Conservation (phyloP, 2,113 vertebrate species). For the Nestor notabilis region DNA sequence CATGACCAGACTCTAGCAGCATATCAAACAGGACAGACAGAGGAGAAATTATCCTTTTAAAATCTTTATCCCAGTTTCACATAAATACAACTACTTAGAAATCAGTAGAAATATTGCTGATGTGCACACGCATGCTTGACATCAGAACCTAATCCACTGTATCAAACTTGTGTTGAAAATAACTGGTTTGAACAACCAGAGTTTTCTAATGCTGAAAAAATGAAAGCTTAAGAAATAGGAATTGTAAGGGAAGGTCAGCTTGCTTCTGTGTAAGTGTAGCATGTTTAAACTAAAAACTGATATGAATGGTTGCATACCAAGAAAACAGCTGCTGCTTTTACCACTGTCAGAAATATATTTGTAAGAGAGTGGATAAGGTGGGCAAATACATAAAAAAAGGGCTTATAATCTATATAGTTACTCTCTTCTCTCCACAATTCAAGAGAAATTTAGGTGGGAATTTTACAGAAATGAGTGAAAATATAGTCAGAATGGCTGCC, state of each 20-base stretch:
- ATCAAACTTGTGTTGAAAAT: background rate
- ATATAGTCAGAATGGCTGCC: background rate
- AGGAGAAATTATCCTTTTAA: background rate
- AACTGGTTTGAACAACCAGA: background rate
- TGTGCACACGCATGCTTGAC: background rate
- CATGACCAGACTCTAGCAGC: background rate
- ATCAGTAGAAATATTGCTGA: background rate
- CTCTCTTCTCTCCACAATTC: background rate
- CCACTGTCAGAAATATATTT: background rate
- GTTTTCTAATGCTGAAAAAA: background rate
- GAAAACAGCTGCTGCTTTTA: background rate
- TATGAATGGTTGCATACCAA: background rate
- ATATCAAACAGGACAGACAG: background rate
- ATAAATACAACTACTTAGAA: background rate
- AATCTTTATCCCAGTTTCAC: background rate
- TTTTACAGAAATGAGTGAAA: background rate
- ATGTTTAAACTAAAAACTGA: background rate
- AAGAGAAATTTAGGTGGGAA: background rate
- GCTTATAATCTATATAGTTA: background rate
- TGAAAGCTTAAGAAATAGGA: background rate
- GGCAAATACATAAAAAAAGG: background rate
- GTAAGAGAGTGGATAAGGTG: background rate
- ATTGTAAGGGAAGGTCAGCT: background rate
- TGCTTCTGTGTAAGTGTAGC: background rate
- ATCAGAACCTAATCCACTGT: background rate